Base-by-base conservation (phyloP, 2,888 invertebrate species). In the Keiferia lycopersicella region DNA sequence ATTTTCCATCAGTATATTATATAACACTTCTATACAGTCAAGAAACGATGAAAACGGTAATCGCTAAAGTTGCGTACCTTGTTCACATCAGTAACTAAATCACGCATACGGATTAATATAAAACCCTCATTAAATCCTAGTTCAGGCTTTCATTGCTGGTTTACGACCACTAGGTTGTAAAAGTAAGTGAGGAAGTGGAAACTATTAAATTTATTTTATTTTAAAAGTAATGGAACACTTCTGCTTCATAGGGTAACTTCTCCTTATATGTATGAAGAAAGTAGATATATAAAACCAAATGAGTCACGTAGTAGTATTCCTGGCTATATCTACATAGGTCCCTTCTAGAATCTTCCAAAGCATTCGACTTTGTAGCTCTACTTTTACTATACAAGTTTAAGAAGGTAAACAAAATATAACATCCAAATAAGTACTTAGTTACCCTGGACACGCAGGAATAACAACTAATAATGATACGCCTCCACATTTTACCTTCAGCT, bases 401-500 rank as follows among this genome's bases (percentile, higher is more conserved):
- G 34, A 8, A 34, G 10, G 34, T 8, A 34, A 34, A 34, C 34
- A 34, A 34, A 51, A 51, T 51, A 18, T 1, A 51, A 51, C 18
- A 16, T n/a, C 30, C 26, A 30, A 10, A 16, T 26, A 58, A 58
- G 12, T 56, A n/a, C 18, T 22, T n/a, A n/a, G 14, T 22, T 26
- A 11, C 38, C 20, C 58, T 58, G 58, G 38, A 58, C 39, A 58
- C 38, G 58, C 58, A 39, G 4, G 39, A 14, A 34, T 66, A 68
- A 67, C 64, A 65, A 58, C 64, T 62, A 77, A 76, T 83, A 77
- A 80, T 80, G 77, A 77, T 73, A 73, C 71, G 71, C 72, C 76
- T 72, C 78, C 81, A 83, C 60, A 50, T 56, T 61, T 60, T 60
- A 45, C 60, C 60, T 26, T 56, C 22, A 34, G 38, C 62, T 12